Base-by-base conservation (phyloP, 2,113 vertebrate genomes). In the Tor tambroides region DNA sequence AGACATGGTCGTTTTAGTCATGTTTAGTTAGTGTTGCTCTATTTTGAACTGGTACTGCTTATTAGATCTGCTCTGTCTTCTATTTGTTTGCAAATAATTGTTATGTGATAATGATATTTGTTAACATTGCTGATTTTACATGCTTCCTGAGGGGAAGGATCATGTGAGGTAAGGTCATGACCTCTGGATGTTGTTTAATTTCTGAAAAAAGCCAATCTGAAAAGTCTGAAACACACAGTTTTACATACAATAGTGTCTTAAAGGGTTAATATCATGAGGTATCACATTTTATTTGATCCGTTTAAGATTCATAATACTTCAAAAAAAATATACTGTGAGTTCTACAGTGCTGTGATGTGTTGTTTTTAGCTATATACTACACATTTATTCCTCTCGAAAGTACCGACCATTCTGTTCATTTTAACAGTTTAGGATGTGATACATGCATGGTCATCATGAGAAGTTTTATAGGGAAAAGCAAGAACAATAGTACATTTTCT, bases 141-240 rank as follows among this genome's bases (percentile, higher is more conserved):
- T 93, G 97, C 97, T 0, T 94, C 49, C 96, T 0, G 88, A 93
- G 94, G 95, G 95, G 88, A 78, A 93, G 91, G 87, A 94, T 86
- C 84, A 89, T 7, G 86, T 19, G 81, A 97, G 97, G 97, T 99
- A 98, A 98, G 96, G n/a, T 91, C n/a, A 41, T 26, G 59, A 63
- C 74, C 14, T 43, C 72, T 26, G 69, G 46, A 69, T 85, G 4
- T 65, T 83, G 65, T 83, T 71, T 71, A 14, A 3, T 59, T 80
- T n/a, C 54, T 41, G 54, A 46, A 46, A 12, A 28, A 54, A 30
- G 41, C 69, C 69, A n/a, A n/a, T n/a, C 43, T 46, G 10, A n/a
- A n/a, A n/a, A 5, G 10, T 3, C n/a, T 21, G 56, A 78, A 56
- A 56, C 76, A 32, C 15, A 41, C 9, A 8, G 6, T 43, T 49